phyloP scores from a whole-genome alignment of 2,113 vertebrate species.

The Eubucco bourcierii region DNA sequence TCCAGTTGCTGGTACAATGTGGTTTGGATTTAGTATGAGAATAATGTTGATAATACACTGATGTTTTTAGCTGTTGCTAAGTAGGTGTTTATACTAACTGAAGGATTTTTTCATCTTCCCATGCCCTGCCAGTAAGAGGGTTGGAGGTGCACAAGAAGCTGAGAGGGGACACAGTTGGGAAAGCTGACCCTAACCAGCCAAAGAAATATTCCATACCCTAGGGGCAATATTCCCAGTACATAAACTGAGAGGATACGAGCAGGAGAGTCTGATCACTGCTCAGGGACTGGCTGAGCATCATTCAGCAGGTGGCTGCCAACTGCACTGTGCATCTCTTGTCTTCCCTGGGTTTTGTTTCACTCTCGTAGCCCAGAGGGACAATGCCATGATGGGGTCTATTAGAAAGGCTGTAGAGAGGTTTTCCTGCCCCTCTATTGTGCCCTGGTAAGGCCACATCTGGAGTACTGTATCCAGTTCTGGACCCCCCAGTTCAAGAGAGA shows the following conservation, averaged over 20 bases:
- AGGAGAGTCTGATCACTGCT: not conserved
- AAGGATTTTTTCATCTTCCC: not conserved
- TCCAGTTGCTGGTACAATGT: not conserved
- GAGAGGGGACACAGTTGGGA: not conserved
- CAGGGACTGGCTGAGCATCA: not conserved
- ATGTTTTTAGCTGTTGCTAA: not conserved
- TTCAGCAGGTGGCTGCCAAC: not conserved
- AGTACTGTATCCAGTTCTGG: too few species aligned
- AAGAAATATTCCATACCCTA: not conserved
- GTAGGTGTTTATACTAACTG: not conserved
- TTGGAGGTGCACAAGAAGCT: not conserved
- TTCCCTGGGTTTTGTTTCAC: not conserved
- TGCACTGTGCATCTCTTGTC: not conserved
- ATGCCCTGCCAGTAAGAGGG: not conserved
- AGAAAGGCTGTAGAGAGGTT: too few species aligned
- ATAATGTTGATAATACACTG: not conserved
- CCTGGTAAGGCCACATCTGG: too few species aligned
- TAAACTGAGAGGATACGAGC: not conserved
- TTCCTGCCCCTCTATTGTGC: too few species aligned
- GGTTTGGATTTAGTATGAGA: not conserved
- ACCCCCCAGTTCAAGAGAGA: too few species aligned
- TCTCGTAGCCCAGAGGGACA: too few species aligned
- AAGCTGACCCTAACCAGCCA: not conserved
- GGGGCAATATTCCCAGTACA: not conserved
- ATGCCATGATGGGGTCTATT: too few species aligned